Percentiles rank a stretch among this genome's conserved stretches.
Evolutionary conservation across 2,797 vertebrate genomes (phyloP).

Genomic region (Carapus acus): DNA sequence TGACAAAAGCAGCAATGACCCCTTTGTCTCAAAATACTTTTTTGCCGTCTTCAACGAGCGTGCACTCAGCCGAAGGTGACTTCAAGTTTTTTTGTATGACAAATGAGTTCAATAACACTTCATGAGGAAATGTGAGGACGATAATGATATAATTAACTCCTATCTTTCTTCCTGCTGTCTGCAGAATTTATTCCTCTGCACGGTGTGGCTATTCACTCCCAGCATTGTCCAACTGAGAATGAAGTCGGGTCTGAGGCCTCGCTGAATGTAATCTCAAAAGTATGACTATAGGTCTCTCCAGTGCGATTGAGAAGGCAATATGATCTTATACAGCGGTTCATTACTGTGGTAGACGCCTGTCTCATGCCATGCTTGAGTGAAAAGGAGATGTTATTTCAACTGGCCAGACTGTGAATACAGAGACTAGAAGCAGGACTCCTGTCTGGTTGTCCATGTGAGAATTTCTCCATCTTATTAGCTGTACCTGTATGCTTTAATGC

Average conservation of each 20-base stretch:
- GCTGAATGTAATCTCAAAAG: constrained; percentile 17
- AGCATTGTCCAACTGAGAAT: constrained; percentile 18
- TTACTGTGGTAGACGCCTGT: constrained; percentile 29
- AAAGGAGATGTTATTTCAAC: constrained; percentile 26
- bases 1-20: neutral
- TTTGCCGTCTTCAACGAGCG: constrained; percentile 12
- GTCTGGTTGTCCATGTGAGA: constrained; percentile 13
- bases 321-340: constrained; percentile 27
- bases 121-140: constrained; percentile 5
- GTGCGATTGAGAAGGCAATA: constrained; percentile 27
- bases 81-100: constrained; percentile 19
- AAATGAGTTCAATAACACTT: constrained; percentile 33
- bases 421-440: constrained; percentile 16
- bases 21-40: neutral
- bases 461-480: neutral
- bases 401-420: no score
- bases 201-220: constrained; percentile 2
- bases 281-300: constrained; percentile 22
- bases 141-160: constrained; percentile 23
- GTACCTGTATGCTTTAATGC: neutral
- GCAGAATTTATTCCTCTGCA: constrained; percentile 3
- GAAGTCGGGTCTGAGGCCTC: constrained; percentile 20
- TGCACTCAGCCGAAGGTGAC: constrained; percentile 3
- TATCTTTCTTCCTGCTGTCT: constrained; percentile 1
- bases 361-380: constrained; percentile 23